Base-by-base conservation (phyloP, 2,113 vertebrate species). In the Sylvia atricapilla region DNA sequence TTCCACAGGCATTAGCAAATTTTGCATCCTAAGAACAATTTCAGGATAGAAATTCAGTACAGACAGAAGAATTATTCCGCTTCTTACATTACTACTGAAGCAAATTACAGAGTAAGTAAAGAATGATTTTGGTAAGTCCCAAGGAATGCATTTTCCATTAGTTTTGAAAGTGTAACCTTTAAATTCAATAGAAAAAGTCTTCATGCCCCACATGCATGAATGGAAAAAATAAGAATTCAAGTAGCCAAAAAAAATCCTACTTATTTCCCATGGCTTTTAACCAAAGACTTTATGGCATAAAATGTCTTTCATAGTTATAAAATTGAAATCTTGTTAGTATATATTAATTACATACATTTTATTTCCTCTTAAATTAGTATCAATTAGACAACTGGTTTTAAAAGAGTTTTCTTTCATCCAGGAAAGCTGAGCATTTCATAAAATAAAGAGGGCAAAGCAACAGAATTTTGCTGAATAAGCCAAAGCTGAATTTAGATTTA, bases 121-220 rank as follows among this genome's bases (percentile, higher is more conserved):
- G 91, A 96, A 97, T 84, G 74, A 94, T 85, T 93, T 95, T 82
- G 78, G 53, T 95, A 95, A 95, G 87, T 93, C 89, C 75, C 63
- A 82, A 82, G 67, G 95, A 97, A 96, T 96, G 89, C 47, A 91
- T 91, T 95, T 95, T 95, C 95, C 94, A 88, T 90, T 94, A 35
- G 53, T 94, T 95, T 85, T 96, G 55, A 94, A 95, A 96, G 81
- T 55, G 84, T 94, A 97, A 95, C 95, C 87, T 97, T 95, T 97
- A 93, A 93, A 93, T 96, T 95, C 74, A 95, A 39, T 95, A 78
- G 83, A 94, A 85, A 91, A 89, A 37, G 63, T 89, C 84, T 91
- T 94, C 91, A 91, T 66, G 58, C 79, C 84, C 90, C 84, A 85
- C 78, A 94, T 83, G 87, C 70, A 58, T 79, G 67, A 95, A 95